Base-by-base conservation (phyloP, 1,140 invertebrate species). In the Nomia melanderi region DNA sequence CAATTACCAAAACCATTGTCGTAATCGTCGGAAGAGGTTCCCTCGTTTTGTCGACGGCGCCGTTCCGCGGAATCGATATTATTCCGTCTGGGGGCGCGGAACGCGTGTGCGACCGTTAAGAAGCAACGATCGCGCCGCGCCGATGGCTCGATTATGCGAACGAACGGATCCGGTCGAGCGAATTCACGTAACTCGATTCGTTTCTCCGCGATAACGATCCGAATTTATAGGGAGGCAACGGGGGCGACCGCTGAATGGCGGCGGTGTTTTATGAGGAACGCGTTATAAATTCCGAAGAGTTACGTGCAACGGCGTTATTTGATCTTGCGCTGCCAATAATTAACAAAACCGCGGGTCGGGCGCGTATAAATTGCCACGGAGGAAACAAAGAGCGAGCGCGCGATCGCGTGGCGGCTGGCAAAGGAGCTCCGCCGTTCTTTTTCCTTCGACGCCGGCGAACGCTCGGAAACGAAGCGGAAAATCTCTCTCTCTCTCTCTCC, bases 1-100 rank as follows among this genome's bases (percentile, higher is more conserved):
- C 65, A 64, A 74, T 74, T 64, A 64, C 60, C 71, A 33, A 56
- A 65, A 12, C 71, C 60, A 54, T 74, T 74, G 54, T 14, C 47
- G 39, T 62, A 62, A 72, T 72, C 62, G 47, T 23, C 6, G 25
- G 47, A 36, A 60, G 33, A 64, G 44, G n/a, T n/a, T n/a, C n/a
- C n/a, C n/a, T n/a, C n/a, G n/a, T n/a, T n/a, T n/a, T n/a, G 47
- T 33, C 33, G 33, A 36, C 33, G 33, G 8, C n/a, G n/a, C n/a
- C n/a, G n/a, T n/a, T n/a, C n/a, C n/a, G n/a, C n/a, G 41, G 41
- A 14, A 41, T 41, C 12, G 11, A 41, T 14, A 41, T 41, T 14
- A 41, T 41, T 41, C 17, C 12, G 12, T 41, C 11, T 41, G 9
- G 39, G 9, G 39, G 9, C 7, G 1, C 12, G 11, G 12, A 41